phyloP scores from a whole-genome alignment of 2,113 vertebrate genomes.

The Phalacrocorax pelagicus region DNA sequence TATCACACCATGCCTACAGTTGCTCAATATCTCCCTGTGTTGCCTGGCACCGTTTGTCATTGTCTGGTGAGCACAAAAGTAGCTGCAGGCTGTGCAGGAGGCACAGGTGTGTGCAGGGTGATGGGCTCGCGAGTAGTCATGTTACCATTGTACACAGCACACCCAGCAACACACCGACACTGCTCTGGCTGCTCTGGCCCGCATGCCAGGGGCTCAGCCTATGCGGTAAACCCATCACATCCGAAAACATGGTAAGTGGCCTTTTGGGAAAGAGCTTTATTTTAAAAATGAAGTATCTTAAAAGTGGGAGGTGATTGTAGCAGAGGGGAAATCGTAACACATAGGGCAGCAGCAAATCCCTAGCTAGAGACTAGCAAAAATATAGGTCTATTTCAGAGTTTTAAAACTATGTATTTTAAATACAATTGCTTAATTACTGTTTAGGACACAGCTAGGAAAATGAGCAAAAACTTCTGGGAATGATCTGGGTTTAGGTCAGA shows the following conservation, averaged over 20 bases:
- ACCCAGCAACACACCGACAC: constrained; percentile 45
- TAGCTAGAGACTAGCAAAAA: not conserved
- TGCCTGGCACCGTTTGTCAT: not conserved
- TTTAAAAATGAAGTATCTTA: not conserved
- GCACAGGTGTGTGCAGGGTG: not conserved
- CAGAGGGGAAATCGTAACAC: not conserved
- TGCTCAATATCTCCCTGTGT: not conserved
- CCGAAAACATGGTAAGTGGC: constrained; percentile 45
- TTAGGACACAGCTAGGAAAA: not conserved
- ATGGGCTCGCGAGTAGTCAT: not conserved
- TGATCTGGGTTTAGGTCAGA: not conserved
- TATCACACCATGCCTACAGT: not conserved
- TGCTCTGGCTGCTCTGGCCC: not conserved
- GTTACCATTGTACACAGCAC: constrained; percentile 9
- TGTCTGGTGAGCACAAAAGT: not conserved
- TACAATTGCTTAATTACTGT: not conserved
- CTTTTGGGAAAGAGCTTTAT: not conserved
- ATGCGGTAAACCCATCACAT: not conserved
- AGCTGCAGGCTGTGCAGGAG: not conserved
- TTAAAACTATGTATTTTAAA: not conserved
- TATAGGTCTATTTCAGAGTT: not conserved
- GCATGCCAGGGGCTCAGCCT: not conserved
- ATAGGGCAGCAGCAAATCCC: not conserved
- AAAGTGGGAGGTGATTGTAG: not conserved
- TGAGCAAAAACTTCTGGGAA: not conserved